phyloP scores from a whole-genome alignment of 2,113 vertebrate species.

The Mugil cephalus region DNA sequence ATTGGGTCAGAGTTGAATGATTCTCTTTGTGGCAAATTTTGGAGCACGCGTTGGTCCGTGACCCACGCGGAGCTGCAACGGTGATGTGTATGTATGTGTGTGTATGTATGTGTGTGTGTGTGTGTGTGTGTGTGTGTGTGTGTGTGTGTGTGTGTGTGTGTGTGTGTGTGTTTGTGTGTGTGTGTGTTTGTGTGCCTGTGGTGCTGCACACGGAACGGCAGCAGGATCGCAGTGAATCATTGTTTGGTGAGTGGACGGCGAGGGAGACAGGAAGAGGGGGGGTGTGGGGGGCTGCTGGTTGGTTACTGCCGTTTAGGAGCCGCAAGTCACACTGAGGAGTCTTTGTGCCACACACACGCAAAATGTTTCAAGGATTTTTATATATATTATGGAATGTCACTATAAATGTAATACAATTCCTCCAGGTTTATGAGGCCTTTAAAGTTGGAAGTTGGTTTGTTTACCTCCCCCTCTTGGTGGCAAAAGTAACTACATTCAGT shows the following conservation, averaged over 20 bases:
- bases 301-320: neutral
- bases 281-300: too few relatives aligned
- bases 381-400: too few relatives aligned
- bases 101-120: too few relatives aligned
- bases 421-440: too few relatives aligned
- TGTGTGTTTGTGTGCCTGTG: conserved; percentile 21
- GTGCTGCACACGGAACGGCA: neutral
- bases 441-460: too few relatives aligned
- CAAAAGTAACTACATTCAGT: too few relatives aligned
- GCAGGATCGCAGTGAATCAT: conserved; percentile 31
- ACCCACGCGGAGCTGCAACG: neutral
- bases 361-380: too few relatives aligned
- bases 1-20: conserved; percentile 52
- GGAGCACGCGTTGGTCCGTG: conserved; percentile 59
- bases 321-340: conserved; percentile 46
- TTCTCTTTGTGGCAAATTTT: conserved; percentile 64
- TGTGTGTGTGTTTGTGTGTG: too few relatives aligned
- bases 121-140: too few relatives aligned
- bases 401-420: too few relatives aligned
- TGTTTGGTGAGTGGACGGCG: conserved; percentile 13
- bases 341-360: conserved; percentile 60
- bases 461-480: too few relatives aligned
- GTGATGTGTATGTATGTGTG: conserved; percentile 13
- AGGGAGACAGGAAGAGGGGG: conserved; percentile 57
- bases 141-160: too few relatives aligned